Evolutionary conservation across 2,888 invertebrate species (phyloP), one percentile per base, ranked within the genome.

Genomic region (Archaeoteleia sp.): DNA sequence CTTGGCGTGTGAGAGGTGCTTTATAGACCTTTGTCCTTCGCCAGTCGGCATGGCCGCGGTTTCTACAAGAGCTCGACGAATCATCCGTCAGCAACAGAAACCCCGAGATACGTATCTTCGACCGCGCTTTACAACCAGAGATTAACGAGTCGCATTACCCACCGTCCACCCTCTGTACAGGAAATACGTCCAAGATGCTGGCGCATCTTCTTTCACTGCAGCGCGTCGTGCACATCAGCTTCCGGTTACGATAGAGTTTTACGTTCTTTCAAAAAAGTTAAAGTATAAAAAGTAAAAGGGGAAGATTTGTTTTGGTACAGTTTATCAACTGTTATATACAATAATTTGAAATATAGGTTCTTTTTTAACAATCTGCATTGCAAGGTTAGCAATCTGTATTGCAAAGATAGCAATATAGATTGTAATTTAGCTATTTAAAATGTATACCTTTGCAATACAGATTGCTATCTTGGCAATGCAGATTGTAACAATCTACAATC

Each of bases 71-170:
- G 71, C 73, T 55, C 72, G 73, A 75, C 78, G 78, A 81, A 80
- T 80, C 79, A 80, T 82, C 76, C 78, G 79, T 82, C 80, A 81
- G 79, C 75, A 79, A 79, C 78, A 79, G 79, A 82, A 80, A 78
- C 76, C 74, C 72, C 62, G 72, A 81, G 82, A 78, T 83, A 77
- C 74, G 78, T 78, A 82, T 82, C 82, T 78, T 71, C 65, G 68
- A 74, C 72, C 78, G 76, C 77, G 78, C 77, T 78, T 79, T 81
- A 80, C 78, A 80, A 78, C 75, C 74, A 68, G 79, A 82, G 82
- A 83, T 83, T 81, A 82, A 83, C 81, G 83, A 82, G 81, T 80
- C 74, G 78, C 79, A 82, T 82, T 80, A 82, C 75, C 77, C 76
- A 62, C 62, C 74, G 74, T 77, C 74, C 78, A 76, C 74, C 73